Percentiles rank a stretch among this genome's conserved stretches.
phyloP scores from a whole-genome alignment of 2,888 invertebrate genomes.

The Chrysina gloriosa region DNA sequence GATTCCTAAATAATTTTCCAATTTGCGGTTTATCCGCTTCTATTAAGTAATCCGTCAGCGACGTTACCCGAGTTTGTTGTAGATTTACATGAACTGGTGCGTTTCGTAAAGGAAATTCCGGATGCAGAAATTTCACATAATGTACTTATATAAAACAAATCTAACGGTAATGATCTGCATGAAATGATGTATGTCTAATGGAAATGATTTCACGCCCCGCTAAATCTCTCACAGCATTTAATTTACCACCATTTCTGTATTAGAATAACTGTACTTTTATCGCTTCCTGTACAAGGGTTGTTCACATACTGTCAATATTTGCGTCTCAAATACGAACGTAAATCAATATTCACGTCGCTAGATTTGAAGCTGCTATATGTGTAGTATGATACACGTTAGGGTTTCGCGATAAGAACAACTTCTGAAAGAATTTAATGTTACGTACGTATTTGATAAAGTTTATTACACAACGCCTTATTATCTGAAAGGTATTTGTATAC shows the following conservation, averaged over 20 bases:
- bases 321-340: constrained; percentile 23
- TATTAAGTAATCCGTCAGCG: background rate
- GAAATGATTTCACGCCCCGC: constrained; percentile 18
- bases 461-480: constrained; percentile 19
- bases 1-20: no score
- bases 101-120: background rate
- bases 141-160: background rate
- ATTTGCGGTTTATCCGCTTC: background rate
- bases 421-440: constrained; percentile 19
- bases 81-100: background rate
- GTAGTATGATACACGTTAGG: background rate
- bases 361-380: constrained; percentile 11
- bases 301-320: constrained; percentile 35
- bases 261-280: constrained; percentile 28
- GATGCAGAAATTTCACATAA: background rate
- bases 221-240: constrained; percentile 3
- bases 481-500: constrained; percentile 18
- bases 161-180: background rate
- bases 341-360: constrained; percentile 33
- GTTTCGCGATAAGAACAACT: constrained; percentile 30
- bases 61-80: no score
- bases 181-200: constrained; percentile 18
- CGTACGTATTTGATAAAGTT: constrained; percentile 16
- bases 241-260: constrained; percentile 32
- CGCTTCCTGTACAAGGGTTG: constrained; percentile 34